phyloP scores from a whole-genome alignment of 2,888 invertebrate genomes.

The Terebella lapidaria region DNA sequence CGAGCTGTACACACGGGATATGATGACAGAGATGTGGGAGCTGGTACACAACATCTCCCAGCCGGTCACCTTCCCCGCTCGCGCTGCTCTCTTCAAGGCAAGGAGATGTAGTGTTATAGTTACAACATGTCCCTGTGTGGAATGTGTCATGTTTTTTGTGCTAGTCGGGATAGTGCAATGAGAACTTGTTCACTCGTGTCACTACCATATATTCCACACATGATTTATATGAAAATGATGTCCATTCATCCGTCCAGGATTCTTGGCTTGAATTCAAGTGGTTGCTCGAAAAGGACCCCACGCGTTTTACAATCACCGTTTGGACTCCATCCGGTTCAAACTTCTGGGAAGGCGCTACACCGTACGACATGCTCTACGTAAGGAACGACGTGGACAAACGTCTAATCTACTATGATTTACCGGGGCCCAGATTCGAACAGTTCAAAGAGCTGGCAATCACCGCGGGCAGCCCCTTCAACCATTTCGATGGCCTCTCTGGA shows the following conservation, averaged over 20 bases:
- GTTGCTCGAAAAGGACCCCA: conserved; percentile 22
- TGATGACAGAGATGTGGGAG: conserved; percentile 45
- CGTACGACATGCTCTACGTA: conserved; percentile 25
- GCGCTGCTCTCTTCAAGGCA: conserved; percentile 36
- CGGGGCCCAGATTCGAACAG: conserved; percentile 16
- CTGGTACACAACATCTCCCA: conserved; percentile 35
- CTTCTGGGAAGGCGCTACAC: conserved; percentile 10
- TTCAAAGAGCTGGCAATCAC: conserved; percentile 23
- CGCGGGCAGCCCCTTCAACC: conserved; percentile 36
- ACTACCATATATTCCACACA: no score
- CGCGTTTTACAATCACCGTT: conserved; percentile 20
- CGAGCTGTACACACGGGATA: conserved; percentile 39
- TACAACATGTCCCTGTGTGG: no score
- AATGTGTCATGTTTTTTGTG: no score
- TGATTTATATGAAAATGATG: no score
- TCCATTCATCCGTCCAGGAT: background rate
- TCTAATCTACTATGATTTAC: conserved; percentile 28
- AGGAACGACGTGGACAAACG: conserved; percentile 28
- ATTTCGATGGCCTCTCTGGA: conserved; percentile 53
- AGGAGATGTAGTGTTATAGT: no score
- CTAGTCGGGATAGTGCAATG: no score
- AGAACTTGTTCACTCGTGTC: no score
- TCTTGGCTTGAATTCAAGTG: conserved; percentile 28
- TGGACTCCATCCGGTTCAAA: conserved; percentile 14
- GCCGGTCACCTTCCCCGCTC: conserved; percentile 36